phyloP scores from a whole-genome alignment of 2,888 invertebrate species.

The Dynastes grantii region DNA sequence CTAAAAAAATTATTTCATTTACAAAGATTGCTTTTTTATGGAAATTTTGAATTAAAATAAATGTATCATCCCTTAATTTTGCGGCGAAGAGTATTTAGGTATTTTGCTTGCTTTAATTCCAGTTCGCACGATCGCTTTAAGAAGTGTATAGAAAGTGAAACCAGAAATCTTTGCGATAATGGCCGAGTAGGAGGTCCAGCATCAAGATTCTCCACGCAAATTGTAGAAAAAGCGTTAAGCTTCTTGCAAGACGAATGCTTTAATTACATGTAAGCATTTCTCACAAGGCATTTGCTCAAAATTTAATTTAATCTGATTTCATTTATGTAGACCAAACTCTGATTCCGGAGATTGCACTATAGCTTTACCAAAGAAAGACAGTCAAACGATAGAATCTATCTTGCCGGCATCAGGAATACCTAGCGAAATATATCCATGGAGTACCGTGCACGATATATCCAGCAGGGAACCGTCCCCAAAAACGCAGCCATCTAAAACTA shows the following conservation, averaged over 20 bases:
- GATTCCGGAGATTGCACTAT: conserved; percentile 68
- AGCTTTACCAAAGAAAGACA: conserved; percentile 22
- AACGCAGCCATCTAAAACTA: conserved; percentile 59
- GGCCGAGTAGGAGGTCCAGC: conserved; percentile 71
- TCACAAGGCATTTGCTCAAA: not conserved
- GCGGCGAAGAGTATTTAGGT: no score
- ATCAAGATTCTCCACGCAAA: conserved; percentile 72
- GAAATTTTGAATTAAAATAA: no score
- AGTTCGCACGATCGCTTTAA: conserved; percentile 76
- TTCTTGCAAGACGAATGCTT: conserved; percentile 76
- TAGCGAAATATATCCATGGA: conserved; percentile 68
- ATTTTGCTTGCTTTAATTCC: conserved; percentile 53
- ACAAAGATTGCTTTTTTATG: no score
- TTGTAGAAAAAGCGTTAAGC: conserved; percentile 75
- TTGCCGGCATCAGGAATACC: conserved; percentile 62
- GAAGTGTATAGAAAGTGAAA: conserved; percentile 74
- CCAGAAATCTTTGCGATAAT: conserved; percentile 72
- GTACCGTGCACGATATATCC: conserved; percentile 61
- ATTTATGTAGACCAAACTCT: conserved; percentile 70
- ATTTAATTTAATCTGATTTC: not conserved
- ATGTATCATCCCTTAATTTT: no score
- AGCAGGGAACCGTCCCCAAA: conserved; percentile 59
- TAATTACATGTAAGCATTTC: conserved; percentile 73
- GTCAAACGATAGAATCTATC: conserved; percentile 58
- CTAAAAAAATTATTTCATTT: no score